Conservation (phyloP, 2,888 invertebrate genomes). For the Antheraea assamensis region DNA sequence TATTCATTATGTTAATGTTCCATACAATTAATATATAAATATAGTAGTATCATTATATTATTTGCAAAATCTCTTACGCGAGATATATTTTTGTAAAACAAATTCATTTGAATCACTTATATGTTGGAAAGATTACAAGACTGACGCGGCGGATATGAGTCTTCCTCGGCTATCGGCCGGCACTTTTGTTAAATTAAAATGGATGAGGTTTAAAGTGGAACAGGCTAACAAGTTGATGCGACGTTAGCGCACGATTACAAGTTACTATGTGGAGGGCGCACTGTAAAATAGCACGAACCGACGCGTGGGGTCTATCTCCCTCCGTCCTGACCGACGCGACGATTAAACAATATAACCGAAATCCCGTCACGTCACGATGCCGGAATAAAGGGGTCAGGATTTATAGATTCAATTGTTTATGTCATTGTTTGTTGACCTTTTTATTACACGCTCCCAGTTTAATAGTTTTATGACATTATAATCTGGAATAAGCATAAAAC, state of each 20-base stretch:
- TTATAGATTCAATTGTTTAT: neutral
- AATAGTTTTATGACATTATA: neutral
- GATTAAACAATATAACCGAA: slow-evolving; percentile 41
- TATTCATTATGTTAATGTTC: too few relatives aligned
- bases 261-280: slow-evolving; percentile 44
- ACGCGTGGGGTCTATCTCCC: slow-evolving; percentile 62
- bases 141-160: slow-evolving; percentile 74
- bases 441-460: neutral
- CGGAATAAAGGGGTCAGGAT: neutral
- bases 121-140: slow-evolving; percentile 19
- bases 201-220: slow-evolving; percentile 81
- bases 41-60: neutral
- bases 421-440: neutral
- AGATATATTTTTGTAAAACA: neutral
- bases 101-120: slow-evolving; percentile 7
- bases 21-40: too few relatives aligned
- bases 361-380: slow-evolving; percentile 26
- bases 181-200: slow-evolving; percentile 82
- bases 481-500: neutral
- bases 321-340: slow-evolving; percentile 33
- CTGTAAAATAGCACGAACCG: slow-evolving; percentile 62
- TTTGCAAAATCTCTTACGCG: neutral
- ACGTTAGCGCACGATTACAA: slow-evolving; percentile 64
- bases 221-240: slow-evolving; percentile 74
- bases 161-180: slow-evolving; percentile 79